Evolutionary conservation across 2,113 vertebrate genomes (phyloP).

Genomic region (Daboia siamensis): DNA sequence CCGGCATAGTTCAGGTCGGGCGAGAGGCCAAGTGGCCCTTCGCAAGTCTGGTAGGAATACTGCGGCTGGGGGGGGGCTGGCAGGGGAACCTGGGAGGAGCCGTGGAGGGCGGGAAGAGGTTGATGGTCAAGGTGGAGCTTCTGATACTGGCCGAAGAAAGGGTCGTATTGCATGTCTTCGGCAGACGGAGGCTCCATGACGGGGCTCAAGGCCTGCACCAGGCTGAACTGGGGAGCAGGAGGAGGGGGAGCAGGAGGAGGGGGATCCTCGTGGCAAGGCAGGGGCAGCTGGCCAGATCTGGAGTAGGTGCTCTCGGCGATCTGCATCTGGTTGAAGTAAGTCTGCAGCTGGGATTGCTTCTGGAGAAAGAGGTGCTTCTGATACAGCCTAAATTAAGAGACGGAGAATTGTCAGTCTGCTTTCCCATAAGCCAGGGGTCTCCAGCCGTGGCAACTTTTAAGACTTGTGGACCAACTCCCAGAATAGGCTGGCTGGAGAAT

Average conservation of each 20-base stretch:
- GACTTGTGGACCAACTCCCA: background rate
- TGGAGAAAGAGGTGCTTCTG: constrained; percentile 95
- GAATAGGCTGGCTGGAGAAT: background rate
- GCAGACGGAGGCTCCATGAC: constrained; percentile 69
- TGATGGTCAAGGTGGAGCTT: constrained; percentile 70
- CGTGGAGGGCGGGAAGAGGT: constrained; percentile 69
- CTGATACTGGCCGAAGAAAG: constrained; percentile 71
- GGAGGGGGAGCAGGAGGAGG: background rate
- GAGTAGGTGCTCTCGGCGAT: constrained; percentile 86
- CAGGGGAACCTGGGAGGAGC: constrained; percentile 54
- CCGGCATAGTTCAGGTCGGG: constrained; percentile 69
- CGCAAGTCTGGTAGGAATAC: constrained; percentile 78
- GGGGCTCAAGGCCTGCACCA: constrained; percentile 76
- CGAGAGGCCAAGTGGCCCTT: constrained; percentile 55
- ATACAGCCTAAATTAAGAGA: constrained; percentile 78
- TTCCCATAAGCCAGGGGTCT: background rate
- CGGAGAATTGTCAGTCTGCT: background rate
- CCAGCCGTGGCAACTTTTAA: too few species aligned
- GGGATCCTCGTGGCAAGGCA: constrained; percentile 64
- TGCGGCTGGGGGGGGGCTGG: constrained; percentile 55
- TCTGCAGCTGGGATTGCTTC: constrained; percentile 91
- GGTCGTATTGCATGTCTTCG: constrained; percentile 71
- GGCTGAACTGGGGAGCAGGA: constrained; percentile 57
- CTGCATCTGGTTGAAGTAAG: constrained; percentile 98
- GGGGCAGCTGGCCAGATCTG: constrained; percentile 63